Percentiles rank a stretch among this genome's conserved stretches.
These are phyloP conservation scores for Aplochiton taeniatus DNA, from an alignment of 2,797 vertebrate species.

Conservation along the genomic window DNA sequence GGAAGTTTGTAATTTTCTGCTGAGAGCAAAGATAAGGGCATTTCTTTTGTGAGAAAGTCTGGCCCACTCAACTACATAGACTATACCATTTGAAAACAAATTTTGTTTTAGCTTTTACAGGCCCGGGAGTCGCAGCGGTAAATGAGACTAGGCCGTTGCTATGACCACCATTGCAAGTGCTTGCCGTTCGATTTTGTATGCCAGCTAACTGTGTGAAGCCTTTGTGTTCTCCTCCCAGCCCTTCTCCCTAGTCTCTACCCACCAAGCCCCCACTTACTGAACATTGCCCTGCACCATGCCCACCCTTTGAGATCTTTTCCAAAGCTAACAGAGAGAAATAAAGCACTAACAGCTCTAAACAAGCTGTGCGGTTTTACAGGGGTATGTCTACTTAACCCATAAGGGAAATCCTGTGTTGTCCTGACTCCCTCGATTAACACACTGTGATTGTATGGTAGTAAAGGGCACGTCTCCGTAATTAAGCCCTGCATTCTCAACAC, in stretches of 20 bases:
- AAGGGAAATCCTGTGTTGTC: constrained; percentile 35
- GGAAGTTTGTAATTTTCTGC: constrained; percentile 27
- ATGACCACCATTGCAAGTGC: constrained; percentile 59
- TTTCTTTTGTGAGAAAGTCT: constrained; percentile 25
- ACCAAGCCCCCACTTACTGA: constrained; percentile 28
- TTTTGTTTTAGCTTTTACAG: constrained; percentile 47
- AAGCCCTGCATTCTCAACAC: constrained; percentile 18
- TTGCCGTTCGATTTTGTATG: constrained; percentile 60
- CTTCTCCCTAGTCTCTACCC: background rate
- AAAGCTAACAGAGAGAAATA: constrained; percentile 19
- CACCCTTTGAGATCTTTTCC: constrained; percentile 15
- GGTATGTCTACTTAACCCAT: constrained; percentile 50
- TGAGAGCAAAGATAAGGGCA: constrained; percentile 22
- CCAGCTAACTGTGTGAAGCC: constrained; percentile 58
- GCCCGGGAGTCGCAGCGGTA: constrained; percentile 25
- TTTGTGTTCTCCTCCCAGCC: constrained; percentile 59
- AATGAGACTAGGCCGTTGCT: constrained; percentile 57
- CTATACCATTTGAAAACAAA: constrained; percentile 32
- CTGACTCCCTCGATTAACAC: constrained; percentile 59
- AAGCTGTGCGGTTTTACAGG: constrained; percentile 44
- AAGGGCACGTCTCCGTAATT: constrained; percentile 43
- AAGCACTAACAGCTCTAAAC: background rate
- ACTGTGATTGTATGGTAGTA: constrained; percentile 45
- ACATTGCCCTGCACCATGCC: background rate
- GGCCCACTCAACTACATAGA: constrained; percentile 14